phyloP scores from a whole-genome alignment of 2,797 vertebrate genomes.

The Distichodus sexfasciatus region DNA sequence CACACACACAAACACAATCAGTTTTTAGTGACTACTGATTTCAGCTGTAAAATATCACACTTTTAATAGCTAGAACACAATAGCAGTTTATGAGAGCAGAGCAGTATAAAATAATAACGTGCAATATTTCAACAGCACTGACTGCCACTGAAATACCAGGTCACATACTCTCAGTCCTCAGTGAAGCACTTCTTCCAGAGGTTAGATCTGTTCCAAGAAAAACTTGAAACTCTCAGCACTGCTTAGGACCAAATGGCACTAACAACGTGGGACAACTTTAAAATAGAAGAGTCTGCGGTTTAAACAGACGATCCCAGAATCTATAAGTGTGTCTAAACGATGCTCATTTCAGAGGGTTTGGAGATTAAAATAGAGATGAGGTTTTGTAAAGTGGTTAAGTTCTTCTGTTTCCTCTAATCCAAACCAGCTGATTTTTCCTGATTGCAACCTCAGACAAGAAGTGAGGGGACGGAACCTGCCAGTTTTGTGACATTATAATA shows the following conservation, averaged over 20 bases:
- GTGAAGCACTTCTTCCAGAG: background rate
- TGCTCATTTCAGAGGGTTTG: background rate
- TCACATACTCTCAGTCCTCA: background rate
- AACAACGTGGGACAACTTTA: slow-evolving; percentile 4
- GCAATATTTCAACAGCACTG: background rate
- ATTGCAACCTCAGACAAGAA: slow-evolving; percentile 19
- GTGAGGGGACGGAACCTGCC: slow-evolving; percentile 6
- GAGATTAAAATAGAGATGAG: slow-evolving; percentile 24
- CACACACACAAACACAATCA: slow-evolving; percentile 3
- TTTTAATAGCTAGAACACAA: background rate
- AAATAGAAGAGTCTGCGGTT: background rate
- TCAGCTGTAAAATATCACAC: background rate
- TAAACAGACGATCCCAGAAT: slow-evolving; percentile 9
- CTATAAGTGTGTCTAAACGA: slow-evolving; percentile 9
- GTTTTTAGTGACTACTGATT: too few relatives aligned
- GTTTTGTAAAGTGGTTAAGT: slow-evolving; percentile 21
- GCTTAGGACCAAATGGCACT: slow-evolving; percentile 22
- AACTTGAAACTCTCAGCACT: slow-evolving; percentile 3
- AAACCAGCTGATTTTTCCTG: slow-evolving; percentile 36
- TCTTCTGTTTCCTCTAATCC: slow-evolving; percentile 31
- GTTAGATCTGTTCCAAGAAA: slow-evolving; percentile 6
- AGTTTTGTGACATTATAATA: slow-evolving; percentile 12
- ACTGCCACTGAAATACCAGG: background rate
- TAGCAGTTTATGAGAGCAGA: background rate
- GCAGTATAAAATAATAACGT: background rate